Evolutionary conservation across 2,888 invertebrate species (phyloP), one percentile per base, ranked within the genome.

Genomic region (Polymixis lichenea): DNA sequence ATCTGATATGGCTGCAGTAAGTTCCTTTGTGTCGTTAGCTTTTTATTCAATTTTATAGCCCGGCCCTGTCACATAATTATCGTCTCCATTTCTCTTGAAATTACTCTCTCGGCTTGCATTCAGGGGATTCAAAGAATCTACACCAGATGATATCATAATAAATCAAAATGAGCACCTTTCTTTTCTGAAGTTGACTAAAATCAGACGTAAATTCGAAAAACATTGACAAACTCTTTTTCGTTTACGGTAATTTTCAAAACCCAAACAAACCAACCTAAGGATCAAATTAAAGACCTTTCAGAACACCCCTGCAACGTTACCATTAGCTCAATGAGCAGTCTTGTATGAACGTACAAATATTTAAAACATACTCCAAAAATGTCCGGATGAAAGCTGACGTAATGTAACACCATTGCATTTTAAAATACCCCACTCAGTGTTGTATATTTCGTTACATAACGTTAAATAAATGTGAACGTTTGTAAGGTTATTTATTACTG

Each of bases 351-450:
- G 55, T 43, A 43, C 82, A 22, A 82, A 78, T 82, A 78, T 75
- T 78, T 38, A 82, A 56, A 56, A 62, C 56, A 15, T 28, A 56
- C 75, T 61, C 56, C 51, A 46, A 82, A 82, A 82, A 62, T 51
- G 15, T 15, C 32, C 22, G 38, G 8, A 60, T 32, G 19, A 28
- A 53, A 67, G 43, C 74, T 19, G n/a, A 61, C 43, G 17, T 62
- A 49, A 77, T 38, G 58, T 77, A 25, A 70, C 22, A 7, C 62
- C 51, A 56, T 76, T 56, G 25, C 79, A 70, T 84, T 83, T 65
- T 83, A 78, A 78, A 80, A 60, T 32, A 83, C 38, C 53, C 17
- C 53, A 55, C 55, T 65, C 55, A 56, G 28, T n/a, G 22, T 49
- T 49, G 5, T 11, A 38, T 8, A 66, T 22, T 72, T 53, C 1